These are phyloP conservation scores for Oscheius sp. DNA, from an alignment of 2,888 invertebrate genomes.

Conservation along the genomic window DNA sequence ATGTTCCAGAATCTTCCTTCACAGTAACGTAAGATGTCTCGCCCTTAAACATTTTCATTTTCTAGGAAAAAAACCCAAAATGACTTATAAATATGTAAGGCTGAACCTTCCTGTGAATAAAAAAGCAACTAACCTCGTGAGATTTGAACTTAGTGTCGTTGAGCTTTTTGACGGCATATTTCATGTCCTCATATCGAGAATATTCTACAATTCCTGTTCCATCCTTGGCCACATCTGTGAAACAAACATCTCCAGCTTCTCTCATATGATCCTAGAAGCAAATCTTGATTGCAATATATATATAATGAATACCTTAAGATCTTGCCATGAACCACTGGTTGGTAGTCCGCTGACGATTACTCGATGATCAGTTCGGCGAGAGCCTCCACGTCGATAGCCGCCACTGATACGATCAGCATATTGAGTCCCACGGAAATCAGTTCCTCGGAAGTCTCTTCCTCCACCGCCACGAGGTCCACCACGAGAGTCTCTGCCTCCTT, in stretches of 20 bases:
- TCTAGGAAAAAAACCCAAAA: background rate
- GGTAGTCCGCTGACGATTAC: slow-evolving; percentile 86
- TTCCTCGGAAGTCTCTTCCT: slow-evolving; percentile 64
- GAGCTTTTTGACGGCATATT: slow-evolving; percentile 95
- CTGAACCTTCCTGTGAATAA: slow-evolving; percentile 72
- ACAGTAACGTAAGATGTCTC: slow-evolving; percentile 95
- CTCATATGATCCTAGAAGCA: slow-evolving; percentile 83
- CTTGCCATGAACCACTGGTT: slow-evolving; percentile 87
- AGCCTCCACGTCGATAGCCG: slow-evolving; percentile 37
- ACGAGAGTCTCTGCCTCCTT: slow-evolving; percentile 78
- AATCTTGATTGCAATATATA: background rate
- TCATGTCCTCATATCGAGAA: slow-evolving; percentile 95
- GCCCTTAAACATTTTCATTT: slow-evolving; percentile 77
- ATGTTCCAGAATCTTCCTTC: slow-evolving; percentile 76
- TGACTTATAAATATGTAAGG: background rate
- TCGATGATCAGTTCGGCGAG: slow-evolving; percentile 85
- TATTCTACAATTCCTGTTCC: slow-evolving; percentile 98
- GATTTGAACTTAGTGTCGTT: slow-evolving; percentile 97
- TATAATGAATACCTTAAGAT: slow-evolving; percentile 25
- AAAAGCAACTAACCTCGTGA: slow-evolving; percentile 99
- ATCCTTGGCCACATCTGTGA: slow-evolving; percentile 94
- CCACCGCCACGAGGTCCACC: slow-evolving; percentile 68
- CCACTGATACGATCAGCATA: slow-evolving; percentile 28
- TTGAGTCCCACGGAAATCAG: slow-evolving; percentile 28
- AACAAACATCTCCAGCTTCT: slow-evolving; percentile 98